phyloP scores from a whole-genome alignment of 2,888 invertebrate genomes.

The Megamerina dolium region DNA sequence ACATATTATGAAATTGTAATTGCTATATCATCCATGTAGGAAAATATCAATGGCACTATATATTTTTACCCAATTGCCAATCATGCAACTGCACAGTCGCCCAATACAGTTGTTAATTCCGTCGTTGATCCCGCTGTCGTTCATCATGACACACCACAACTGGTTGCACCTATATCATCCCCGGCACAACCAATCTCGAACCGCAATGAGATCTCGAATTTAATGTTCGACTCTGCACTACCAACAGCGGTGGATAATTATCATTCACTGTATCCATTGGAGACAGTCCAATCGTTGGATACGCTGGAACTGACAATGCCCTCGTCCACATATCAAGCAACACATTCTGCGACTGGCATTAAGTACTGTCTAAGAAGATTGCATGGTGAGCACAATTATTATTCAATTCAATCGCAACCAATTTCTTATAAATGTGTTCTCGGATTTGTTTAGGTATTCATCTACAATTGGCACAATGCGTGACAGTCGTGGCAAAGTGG shows the following conservation, averaged over 20 bases:
- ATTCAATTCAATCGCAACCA: too few relatives aligned
- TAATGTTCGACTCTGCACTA: conserved; percentile 69
- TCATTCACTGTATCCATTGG: conserved; percentile 79
- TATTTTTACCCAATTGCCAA: conserved; percentile 78
- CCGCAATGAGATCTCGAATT: conserved; percentile 50
- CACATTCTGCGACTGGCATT: conserved; percentile 77
- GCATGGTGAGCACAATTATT: conserved; percentile 66
- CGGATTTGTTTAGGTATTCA: conserved; percentile 71
- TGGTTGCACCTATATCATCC: conserved; percentile 33
- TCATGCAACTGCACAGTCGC: conserved; percentile 49
- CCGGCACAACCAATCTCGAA: conserved; percentile 41
- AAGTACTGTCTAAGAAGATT: conserved; percentile 81
- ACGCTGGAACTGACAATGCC: conserved; percentile 67
- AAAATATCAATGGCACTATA: conserved; percentile 90
- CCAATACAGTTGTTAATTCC: conserved; percentile 38
- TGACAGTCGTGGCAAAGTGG: conserved; percentile 87
- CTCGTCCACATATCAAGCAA: conserved; percentile 85
- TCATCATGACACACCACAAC: conserved; percentile 34
- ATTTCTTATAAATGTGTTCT: too few relatives aligned
- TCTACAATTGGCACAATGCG: conserved; percentile 75
- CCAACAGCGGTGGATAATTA: conserved; percentile 88
- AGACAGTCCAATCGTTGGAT: conserved; percentile 55
- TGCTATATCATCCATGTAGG: too few relatives aligned
- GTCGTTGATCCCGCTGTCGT: conserved; percentile 32
- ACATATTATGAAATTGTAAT: too few relatives aligned